These are phyloP conservation scores for Erebia aethiops DNA, from an alignment of 2,888 invertebrate species.

Conservation along the genomic window DNA sequence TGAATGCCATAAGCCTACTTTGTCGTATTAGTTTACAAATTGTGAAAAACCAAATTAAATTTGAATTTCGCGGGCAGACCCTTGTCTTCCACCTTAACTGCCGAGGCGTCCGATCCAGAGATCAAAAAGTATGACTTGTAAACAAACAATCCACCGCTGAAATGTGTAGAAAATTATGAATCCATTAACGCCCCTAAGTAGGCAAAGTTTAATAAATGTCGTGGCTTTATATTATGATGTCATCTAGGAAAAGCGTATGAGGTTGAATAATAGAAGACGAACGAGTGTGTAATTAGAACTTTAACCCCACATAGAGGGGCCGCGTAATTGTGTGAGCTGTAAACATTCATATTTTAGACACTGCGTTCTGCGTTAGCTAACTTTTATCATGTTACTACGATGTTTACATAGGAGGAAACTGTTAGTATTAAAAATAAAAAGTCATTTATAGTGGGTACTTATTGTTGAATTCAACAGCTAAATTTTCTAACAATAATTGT, in stretches of 20 bases:
- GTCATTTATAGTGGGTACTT: too few relatives aligned
- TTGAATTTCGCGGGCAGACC: too few relatives aligned
- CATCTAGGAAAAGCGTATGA: slow-evolving; percentile 16
- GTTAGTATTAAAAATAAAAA: background rate
- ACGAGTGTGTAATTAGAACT: slow-evolving; percentile 24
- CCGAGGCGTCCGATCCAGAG: too few relatives aligned
- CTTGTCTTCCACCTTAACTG: too few relatives aligned
- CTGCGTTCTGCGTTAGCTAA: background rate
- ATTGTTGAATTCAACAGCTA: too few relatives aligned
- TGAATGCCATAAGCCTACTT: too few relatives aligned
- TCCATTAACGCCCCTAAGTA: background rate
- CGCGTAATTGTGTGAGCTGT: slow-evolving; percentile 12
- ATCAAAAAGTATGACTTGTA: background rate
- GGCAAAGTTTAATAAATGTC: background rate
- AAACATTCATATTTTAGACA: slow-evolving; percentile 16
- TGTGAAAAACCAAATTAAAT: too few relatives aligned
- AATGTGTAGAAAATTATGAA: background rate
- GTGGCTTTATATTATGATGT: slow-evolving; percentile 2
- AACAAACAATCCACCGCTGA: background rate
- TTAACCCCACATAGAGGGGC: slow-evolving; percentile 13
- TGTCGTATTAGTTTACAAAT: too few relatives aligned
- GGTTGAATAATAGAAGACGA: slow-evolving; percentile 21
- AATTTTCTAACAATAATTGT: too few relatives aligned
- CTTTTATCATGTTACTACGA: too few relatives aligned
- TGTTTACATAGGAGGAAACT: background rate